Conservation (phyloP, 2,113 vertebrate species). For the Egretta garzetta region DNA sequence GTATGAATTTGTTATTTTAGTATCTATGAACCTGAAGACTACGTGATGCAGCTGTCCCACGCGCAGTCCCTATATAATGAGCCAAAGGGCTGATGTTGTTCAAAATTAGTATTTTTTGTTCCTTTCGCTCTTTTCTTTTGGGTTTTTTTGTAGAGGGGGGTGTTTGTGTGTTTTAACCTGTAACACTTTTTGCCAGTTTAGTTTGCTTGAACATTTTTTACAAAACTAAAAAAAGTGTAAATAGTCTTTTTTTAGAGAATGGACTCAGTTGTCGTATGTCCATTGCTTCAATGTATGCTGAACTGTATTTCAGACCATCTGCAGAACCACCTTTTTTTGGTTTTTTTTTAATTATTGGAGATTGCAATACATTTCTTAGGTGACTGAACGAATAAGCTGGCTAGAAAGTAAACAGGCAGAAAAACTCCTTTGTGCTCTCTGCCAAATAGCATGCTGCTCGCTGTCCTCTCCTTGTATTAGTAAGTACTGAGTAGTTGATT, state of each 20-base stretch:
- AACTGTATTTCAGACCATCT: background rate
- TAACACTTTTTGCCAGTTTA: background rate
- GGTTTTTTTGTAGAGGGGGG: too few species aligned
- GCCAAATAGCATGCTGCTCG: background rate
- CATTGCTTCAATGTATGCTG: background rate
- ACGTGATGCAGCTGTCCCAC: background rate
- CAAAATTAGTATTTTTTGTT: background rate
- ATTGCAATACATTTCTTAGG: background rate
- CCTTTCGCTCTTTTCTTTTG: rapidly evolving
- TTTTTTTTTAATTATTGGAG: background rate
- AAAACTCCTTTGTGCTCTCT: background rate
- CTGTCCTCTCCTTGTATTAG: background rate
- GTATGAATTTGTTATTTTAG: background rate
- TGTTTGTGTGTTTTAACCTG: background rate
- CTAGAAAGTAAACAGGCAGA: background rate
- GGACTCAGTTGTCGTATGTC: background rate
- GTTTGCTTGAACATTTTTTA: background rate
- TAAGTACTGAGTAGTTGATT: background rate
- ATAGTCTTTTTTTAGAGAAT: background rate
- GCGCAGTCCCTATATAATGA: background rate
- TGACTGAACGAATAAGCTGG: background rate
- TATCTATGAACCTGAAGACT: background rate
- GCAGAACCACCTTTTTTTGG: background rate
- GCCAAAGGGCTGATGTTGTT: background rate
- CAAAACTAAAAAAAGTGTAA: background rate